Conservation (phyloP, 2,113 vertebrate genomes). For the Capricornis sumatraensis region DNA sequence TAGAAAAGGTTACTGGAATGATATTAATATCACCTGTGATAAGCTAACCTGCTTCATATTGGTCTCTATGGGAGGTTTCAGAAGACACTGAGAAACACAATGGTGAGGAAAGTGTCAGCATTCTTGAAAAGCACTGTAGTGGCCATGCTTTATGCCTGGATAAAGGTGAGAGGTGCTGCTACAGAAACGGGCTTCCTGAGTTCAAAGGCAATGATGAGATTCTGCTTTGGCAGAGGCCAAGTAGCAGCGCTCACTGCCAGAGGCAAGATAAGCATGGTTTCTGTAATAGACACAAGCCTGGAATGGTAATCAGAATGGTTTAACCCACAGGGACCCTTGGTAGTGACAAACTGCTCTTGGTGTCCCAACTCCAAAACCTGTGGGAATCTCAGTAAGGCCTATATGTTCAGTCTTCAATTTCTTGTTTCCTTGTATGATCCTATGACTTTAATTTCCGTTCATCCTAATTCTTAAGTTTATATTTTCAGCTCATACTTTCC, state of each 20-base stretch:
- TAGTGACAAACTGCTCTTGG: not conserved
- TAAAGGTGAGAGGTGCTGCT: not conserved
- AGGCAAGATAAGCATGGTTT: not conserved
- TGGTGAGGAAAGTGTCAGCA: not conserved
- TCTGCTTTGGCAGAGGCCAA: not conserved
- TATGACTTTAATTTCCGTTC: not conserved
- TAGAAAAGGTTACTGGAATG: not conserved
- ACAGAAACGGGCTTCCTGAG: not conserved
- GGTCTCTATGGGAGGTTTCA: not conserved
- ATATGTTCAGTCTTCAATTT: not conserved
- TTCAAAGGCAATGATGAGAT: not conserved
- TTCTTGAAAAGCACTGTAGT: not conserved
- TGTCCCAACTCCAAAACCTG: not conserved
- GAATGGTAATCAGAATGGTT: not conserved
- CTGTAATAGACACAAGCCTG: not conserved
- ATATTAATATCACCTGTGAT: not conserved
- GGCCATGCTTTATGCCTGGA: not conserved
- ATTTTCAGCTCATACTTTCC: not conserved
- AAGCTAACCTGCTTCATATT: not conserved
- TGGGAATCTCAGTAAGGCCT: not conserved
- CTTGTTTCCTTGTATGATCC: not conserved
- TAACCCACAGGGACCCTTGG: not conserved
- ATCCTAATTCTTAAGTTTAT: not conserved
- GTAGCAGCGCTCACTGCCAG: not conserved
- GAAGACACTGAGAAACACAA: not conserved